Base-by-base conservation (phyloP, 92 coral and sea anemone genomes). In the Pocillopora grandis region DNA sequence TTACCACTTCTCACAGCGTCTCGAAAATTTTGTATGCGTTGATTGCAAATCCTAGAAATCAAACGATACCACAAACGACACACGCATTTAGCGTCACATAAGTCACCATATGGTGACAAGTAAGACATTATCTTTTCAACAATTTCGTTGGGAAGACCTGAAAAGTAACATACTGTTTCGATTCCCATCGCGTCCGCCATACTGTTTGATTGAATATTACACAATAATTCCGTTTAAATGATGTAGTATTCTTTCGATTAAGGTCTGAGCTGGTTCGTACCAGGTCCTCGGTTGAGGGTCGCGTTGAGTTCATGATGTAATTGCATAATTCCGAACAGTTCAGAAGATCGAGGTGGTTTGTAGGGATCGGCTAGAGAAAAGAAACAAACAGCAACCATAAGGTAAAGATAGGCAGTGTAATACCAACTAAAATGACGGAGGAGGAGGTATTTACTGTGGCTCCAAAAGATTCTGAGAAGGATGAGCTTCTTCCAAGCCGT, bases 51-150 rank as follows among this genome's bases (percentile, higher is more conserved):
- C 64, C 96, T 81, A 58, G 84, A 64, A 65, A 96, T 79, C 42
- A 96, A 80, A 63, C 93, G 83, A 82, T 92, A 87, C 98, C 98
- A 96, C 55, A 95, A 61, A 71, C 92, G 88, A 79, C 98, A 96
- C 5, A 96, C 98, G 58, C 82, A 80, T 82, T 92, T 92, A 57
- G 98, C 98, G 82, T 90, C 87, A 35, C 77, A 86, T 13, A 88
- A 88, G 19, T 96, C 98, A 62, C 90, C 91, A 73, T 92, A 92
- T 12, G 98, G 87, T 69, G 95, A 94, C 69, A 96, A 84, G 86
- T 88, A 94, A 63, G 91, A 83, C 80, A 96, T 87, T 62, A 96
- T 90, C 80, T 90, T 83, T 72, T 96, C 98, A 19, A 89, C 90
- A 62, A 96, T 79, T 86, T 96, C 98, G 60, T 86, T 88, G 0